Evolutionary conservation across 2,113 vertebrate genomes (phyloP).

Genomic region (Myotis davidii): DNA sequence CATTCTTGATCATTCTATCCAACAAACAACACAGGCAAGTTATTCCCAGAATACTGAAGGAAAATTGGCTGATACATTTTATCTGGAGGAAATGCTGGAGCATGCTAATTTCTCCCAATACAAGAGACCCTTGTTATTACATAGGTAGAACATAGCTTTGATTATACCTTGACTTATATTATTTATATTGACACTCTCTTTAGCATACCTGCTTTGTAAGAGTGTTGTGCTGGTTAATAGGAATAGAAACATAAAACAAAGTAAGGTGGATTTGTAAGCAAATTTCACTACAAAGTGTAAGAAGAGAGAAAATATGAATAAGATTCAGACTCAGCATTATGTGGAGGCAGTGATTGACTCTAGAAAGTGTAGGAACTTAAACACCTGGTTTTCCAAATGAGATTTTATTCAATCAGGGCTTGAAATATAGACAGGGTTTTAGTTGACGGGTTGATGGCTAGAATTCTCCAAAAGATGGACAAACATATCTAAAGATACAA

Average conservation of each 20-base stretch:
- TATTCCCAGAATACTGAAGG: neutral
- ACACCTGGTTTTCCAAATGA: neutral
- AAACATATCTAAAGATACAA: neutral
- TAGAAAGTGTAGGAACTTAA: neutral
- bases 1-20: neutral
- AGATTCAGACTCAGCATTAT: neutral
- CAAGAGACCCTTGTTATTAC: neutral
- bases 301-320: neutral
- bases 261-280: neutral
- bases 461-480: neutral
- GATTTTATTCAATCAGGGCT: neutral
- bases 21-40: neutral
- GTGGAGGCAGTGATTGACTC: neutral
- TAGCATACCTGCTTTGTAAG: neutral
- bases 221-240: neutral
- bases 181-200: neutral
- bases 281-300: neutral
- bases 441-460: neutral
- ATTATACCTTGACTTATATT: neutral
- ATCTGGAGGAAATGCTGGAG: neutral
- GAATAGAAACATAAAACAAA: neutral
- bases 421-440: neutral
- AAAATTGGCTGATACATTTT: neutral
- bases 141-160: neutral
- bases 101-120: neutral